phyloP scores from a whole-genome alignment of 2,888 invertebrate genomes.

The Drosophila lacicola region DNA sequence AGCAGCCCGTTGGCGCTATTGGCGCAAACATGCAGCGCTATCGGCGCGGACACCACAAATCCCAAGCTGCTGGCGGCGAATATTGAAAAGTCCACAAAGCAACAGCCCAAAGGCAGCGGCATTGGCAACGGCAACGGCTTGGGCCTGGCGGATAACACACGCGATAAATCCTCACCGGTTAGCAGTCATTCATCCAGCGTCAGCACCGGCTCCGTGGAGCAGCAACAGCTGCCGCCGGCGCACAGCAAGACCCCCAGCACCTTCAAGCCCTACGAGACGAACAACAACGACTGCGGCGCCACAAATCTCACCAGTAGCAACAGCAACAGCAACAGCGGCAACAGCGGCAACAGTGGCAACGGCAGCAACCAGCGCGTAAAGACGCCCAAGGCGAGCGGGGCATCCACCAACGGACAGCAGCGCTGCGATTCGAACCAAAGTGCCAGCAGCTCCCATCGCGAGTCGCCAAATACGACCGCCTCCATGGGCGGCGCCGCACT shows the following conservation, averaged over 20 bases:
- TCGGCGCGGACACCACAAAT: slow-evolving; percentile 94
- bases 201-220: slow-evolving; percentile 85
- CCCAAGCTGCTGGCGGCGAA: slow-evolving; percentile 91
- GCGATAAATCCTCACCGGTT: slow-evolving; percentile 88
- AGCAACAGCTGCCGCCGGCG: slow-evolving; percentile 81
- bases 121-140: slow-evolving; percentile 36
- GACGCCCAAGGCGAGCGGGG: slow-evolving; percentile 61
- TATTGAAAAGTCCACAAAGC: slow-evolving; percentile 89
- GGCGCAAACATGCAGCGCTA: slow-evolving; percentile 99
- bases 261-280: slow-evolving; percentile 92
- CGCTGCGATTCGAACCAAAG: slow-evolving; percentile 93
- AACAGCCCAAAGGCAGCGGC: slow-evolving; percentile 85
- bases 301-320: slow-evolving; percentile 64
- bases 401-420: slow-evolving; percentile 68
- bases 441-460: slow-evolving; percentile 86
- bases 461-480: slow-evolving; percentile 78
- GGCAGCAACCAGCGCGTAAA: slow-evolving; percentile 61
- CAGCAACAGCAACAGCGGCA: slow-evolving; percentile 22
- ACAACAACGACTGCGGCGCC: slow-evolving; percentile 85
- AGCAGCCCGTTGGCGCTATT: slow-evolving; percentile 97
- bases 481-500: slow-evolving; percentile 34
- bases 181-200: slow-evolving; percentile 85
- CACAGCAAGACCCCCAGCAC: slow-evolving; percentile 84
- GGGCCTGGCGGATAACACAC: slow-evolving; percentile 80
- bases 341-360: background rate